Evolutionary conservation across 2,113 vertebrate genomes (phyloP).

Genomic region (Neofelis nebulosa): DNA sequence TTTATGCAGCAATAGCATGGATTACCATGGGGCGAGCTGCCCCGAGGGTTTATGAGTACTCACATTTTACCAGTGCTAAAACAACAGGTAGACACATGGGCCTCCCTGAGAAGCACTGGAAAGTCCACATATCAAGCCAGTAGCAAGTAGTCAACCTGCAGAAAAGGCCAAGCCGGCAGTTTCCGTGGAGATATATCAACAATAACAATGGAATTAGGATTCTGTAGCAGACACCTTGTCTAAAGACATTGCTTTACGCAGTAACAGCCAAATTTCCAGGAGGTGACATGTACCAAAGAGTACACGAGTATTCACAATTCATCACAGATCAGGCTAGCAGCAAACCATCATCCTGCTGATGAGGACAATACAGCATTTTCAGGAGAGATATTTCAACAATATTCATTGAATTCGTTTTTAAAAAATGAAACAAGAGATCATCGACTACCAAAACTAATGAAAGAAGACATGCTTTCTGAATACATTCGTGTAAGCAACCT

Average conservation of each 20-base stretch:
- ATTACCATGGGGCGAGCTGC: too few relatives aligned
- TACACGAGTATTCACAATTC: too few relatives aligned
- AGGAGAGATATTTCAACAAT: not conserved
- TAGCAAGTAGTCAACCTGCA: not conserved
- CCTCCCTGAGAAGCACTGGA: too few relatives aligned
- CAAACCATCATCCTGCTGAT: not conserved
- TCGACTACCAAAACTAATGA: too few relatives aligned
- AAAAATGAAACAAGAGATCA: not conserved
- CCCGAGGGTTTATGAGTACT: too few relatives aligned
- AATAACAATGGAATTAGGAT: not conserved
- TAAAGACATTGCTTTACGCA: not conserved
- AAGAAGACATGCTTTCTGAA: too few relatives aligned
- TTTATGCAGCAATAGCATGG: too few relatives aligned
- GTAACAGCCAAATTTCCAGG: too few relatives aligned
- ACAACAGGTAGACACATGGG: too few relatives aligned
- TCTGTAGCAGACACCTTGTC: not conserved
- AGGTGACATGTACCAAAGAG: too few relatives aligned
- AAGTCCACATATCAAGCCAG: not conserved
- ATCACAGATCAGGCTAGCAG: not conserved
- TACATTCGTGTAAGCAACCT: too few relatives aligned
- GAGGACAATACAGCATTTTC: not conserved
- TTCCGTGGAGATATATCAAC: not conserved
- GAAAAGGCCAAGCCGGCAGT: rapidly evolving
- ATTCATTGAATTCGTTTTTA: not conserved
- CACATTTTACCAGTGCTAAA: too few relatives aligned